Base-by-base conservation (phyloP, 1,140 invertebrate species). In the Trissolcus basalis region DNA sequence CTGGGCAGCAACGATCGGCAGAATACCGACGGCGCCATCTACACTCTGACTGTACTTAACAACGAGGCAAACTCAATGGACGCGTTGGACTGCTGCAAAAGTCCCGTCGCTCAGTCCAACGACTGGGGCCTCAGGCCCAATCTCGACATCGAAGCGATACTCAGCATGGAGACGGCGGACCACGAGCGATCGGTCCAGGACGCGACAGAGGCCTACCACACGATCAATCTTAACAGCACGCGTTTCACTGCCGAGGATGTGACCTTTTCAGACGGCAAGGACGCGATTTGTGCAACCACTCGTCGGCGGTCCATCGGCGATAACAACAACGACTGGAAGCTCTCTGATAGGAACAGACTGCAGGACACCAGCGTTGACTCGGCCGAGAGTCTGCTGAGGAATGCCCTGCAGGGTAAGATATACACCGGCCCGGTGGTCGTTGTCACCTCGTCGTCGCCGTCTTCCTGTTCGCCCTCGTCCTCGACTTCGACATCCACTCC, bases 251-350 rank as follows among this genome's bases (percentile, higher is more conserved):
- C n/a, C n/a, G 81, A 80, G 33, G 85, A 87, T 8, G 93, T 79
- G 91, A 93, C 59, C 92, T 94, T 92, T 84, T 90, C 91, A 74
- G 92, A 93, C 64, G 90, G 90, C 69, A 93, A 93, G 82, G 92
- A 94, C 58, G 16, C 84, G 0, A n/a, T n/a, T n/a, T 85, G 85
- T 50, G 65, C 70, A 19, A 64, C 82, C 1, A 59, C 85, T 43
- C 48, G 75, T 80, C 89, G 77, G 78, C 90, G 83, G 75, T 87
- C 91, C 56, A 92, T 92, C 63, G 89, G 88, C 35, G 94, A 94
- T 78, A 94, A 93, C 73, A 94, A 94, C 81, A 94, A 95, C 86
- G 93, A 94, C 79, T 94, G 93, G 93, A 94, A 94, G 78, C 88
- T 93, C 54, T 91, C 92, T 1, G 91, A 93, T 81, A 90, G 93